Evolutionary conservation across 2,113 vertebrate genomes (phyloP).

Genomic region (Casuarius casuarius): DNA sequence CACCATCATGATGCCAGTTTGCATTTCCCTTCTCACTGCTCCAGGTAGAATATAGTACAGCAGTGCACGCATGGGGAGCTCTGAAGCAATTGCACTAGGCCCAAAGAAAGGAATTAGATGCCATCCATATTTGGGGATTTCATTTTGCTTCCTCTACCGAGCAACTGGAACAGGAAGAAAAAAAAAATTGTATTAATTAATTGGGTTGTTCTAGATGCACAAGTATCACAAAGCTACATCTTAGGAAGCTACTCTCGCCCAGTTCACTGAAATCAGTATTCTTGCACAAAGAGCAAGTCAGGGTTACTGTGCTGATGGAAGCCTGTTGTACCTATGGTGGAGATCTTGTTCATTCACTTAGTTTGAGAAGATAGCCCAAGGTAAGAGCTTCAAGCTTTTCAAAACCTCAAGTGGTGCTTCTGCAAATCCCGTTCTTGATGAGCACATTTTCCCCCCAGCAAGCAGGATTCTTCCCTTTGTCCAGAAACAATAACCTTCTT

Average conservation of each 20-base stretch:
- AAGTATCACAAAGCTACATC: background rate
- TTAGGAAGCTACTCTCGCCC: background rate
- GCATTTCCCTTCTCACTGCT: background rate
- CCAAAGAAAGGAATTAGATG: background rate
- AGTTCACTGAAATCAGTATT: background rate
- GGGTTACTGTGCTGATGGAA: background rate
- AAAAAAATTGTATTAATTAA: background rate
- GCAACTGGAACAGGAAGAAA: background rate
- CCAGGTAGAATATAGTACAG: background rate
- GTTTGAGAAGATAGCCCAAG: background rate
- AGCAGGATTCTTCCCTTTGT: background rate
- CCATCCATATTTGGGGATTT: background rate
- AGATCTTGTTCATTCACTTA: background rate
- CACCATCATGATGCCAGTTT: background rate
- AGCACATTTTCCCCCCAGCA: background rate
- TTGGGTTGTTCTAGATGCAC: background rate
- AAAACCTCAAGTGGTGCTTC: background rate
- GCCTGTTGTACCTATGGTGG: background rate
- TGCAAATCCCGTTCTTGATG: background rate
- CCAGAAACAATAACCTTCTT: background rate
- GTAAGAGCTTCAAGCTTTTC: background rate
- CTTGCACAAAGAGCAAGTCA: background rate
- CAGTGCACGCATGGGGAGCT: accelerated
- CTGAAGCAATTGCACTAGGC: background rate
- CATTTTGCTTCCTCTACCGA: background rate